Base-by-base conservation (phyloP, 35 echinoderm and acorn worm species). In the Lytechinus pictus region DNA sequence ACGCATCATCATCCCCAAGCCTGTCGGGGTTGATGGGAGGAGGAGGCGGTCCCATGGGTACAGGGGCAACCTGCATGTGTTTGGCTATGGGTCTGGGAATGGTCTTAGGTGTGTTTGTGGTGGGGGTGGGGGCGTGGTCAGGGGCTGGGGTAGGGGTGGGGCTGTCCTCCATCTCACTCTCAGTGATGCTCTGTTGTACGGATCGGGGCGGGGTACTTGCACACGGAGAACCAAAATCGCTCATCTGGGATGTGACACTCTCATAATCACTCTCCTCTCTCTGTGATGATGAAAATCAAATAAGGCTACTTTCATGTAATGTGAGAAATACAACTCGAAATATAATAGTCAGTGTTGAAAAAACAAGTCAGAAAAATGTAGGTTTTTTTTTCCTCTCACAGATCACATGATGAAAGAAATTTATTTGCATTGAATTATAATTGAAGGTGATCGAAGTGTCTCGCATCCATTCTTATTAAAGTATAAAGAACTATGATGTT, bases 231-330 rank as follows among this genome's bases (percentile, higher is more conserved):
- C 98, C 98, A 58, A 99, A 96, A 10, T 98, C 96, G 94, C 97
- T 98, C 19, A 57, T 21, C 27, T 95, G 96, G 27, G 98, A 99
- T 51, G 97, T 89, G 56, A 97, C 90, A 53, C 98, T 99, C 61
- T 99, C 98, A 94, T 99, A 97, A 79, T 99, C 98, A 94, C 98
- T 99, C 54, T 99, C 97, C 53, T 96, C 95, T 28, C 52, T 57
- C 97, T 96, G 86, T 53, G 86, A 54, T 24, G 60, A 66, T 79
- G 3, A 28, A 95, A 54, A 95, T 16, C 9, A 28, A 79, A n/a
- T 7, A 3, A 29, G 33, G 33, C 33, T 1, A 79, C 28, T 79
- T 27, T 86, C 28, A 66, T 1, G 9, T 11, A 58, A 58, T 58
- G 56, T 58, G 13, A 58, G 13, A 2, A 58, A 58, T 79, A 79